These are phyloP conservation scores for Aspidiotus destructor DNA, from an alignment of 2,888 invertebrate species.

Conservation along the genomic window DNA sequence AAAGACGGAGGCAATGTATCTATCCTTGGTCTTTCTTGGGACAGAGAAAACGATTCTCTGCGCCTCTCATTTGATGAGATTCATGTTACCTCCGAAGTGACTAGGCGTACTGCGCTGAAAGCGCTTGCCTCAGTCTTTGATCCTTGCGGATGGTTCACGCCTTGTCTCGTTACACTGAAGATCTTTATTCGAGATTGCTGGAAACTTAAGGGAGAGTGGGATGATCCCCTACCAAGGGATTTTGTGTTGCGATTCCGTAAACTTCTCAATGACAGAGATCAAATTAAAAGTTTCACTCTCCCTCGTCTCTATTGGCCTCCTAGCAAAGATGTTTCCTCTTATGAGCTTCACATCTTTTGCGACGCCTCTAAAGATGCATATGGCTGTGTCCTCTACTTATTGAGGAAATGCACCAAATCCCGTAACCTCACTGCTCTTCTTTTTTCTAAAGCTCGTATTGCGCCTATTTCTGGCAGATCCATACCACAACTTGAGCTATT, in stretches of 20 bases:
- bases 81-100: not conserved
- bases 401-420: not conserved
- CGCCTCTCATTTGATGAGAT: not conserved
- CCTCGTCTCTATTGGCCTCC: not conserved
- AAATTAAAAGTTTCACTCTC: not conserved
- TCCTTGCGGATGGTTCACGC: not conserved
- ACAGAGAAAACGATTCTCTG: not conserved
- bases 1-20: not conserved
- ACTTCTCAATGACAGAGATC: not conserved
- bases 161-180: not conserved
- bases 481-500: conserved; percentile 3
- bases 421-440: not conserved
- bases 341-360: conserved; percentile 6
- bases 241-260: not conserved
- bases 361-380: not conserved
- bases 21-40: not conserved
- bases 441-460: not conserved
- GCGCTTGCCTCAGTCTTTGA: not conserved
- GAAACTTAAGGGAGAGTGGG: conserved; percentile 3
- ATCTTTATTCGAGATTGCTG: conserved; percentile 1
- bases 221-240: not conserved
- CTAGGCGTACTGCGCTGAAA: not conserved
- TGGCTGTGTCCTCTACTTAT: not conserved
- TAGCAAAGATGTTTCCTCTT: not conserved
- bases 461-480: not conserved